Evolutionary conservation across 2,888 invertebrate genomes (phyloP).

Genomic region (Lasioglossum zephyrum): DNA sequence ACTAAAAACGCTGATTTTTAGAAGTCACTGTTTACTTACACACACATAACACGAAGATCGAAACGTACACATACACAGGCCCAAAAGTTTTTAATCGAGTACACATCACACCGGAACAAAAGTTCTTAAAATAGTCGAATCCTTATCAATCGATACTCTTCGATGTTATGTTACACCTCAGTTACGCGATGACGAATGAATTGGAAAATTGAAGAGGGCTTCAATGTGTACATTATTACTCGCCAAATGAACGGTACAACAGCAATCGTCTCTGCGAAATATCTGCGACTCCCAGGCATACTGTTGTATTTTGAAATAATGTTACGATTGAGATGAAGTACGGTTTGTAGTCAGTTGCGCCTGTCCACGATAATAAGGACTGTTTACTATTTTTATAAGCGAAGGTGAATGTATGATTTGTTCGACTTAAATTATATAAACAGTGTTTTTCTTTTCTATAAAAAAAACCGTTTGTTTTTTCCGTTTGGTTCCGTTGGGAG

Average conservation of each 20-base stretch:
- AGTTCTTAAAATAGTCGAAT: conserved; percentile 34
- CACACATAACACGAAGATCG: background rate
- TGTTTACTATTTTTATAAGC: conserved; percentile 84
- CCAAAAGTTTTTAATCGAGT: background rate
- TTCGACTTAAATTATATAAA: conserved; percentile 74
- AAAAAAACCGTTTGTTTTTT: conserved; percentile 45
- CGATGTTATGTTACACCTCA: conserved; percentile 38
- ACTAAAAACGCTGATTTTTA: conserved; percentile 56
- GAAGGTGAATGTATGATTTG: conserved; percentile 80
- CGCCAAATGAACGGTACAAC: conserved; percentile 38
- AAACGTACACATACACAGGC: background rate
- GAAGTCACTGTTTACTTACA: conserved; percentile 59
- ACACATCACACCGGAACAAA: conserved; percentile 20
- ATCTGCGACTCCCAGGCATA: conserved; percentile 44
- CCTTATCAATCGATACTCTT: conserved; percentile 39
- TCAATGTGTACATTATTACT: conserved; percentile 18
- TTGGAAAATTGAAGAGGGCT: conserved; percentile 6
- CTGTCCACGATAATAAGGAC: conserved; percentile 74
- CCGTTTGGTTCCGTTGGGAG: conserved; percentile 49
- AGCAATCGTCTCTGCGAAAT: conserved; percentile 40
- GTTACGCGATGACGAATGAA: conserved; percentile 30
- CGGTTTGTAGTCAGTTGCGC: conserved; percentile 74
- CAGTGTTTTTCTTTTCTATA: conserved; percentile 71
- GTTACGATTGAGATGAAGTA: conserved; percentile 65
- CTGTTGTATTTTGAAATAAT: conserved; percentile 66